Evolutionary conservation across 2,888 invertebrate genomes (phyloP).

Genomic region (Andrena praecox): DNA sequence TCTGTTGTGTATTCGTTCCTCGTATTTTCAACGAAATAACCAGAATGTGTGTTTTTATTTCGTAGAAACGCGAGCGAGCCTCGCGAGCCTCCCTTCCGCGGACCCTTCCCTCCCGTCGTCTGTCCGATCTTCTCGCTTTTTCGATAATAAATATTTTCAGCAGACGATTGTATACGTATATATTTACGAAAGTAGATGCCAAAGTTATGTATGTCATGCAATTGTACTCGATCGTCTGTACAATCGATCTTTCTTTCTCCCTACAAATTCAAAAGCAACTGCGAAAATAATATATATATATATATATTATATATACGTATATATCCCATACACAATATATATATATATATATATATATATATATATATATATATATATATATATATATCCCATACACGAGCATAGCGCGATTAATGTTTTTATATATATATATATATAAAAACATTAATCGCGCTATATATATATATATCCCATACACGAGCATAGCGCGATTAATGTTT

Average conservation of each 20-base stretch:
- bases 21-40: constrained; percentile 36
- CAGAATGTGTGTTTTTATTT: not conserved
- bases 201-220: constrained; percentile 16
- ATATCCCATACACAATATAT: no score
- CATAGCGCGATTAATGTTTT: no score
- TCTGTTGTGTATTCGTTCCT: constrained; percentile 74
- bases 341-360: not conserved
- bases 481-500: not conserved
- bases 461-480: not conserved
- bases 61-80: not conserved
- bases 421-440: no score
- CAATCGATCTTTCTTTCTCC: not conserved
- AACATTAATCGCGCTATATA: no score
- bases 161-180: constrained; percentile 26
- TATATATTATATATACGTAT: no score
- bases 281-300: not conserved
- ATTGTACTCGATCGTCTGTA: constrained; percentile 8
- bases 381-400: no score
- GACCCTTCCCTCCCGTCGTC: not conserved
- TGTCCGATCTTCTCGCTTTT: not conserved
- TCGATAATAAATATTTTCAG: constrained; percentile 39
- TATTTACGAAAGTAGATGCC: constrained; percentile 31
- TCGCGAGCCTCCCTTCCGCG: not conserved
- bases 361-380: not conserved
- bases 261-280: not conserved